Base-by-base conservation (phyloP, 2,797 vertebrate species). In the Orientallactaga sibirica region DNA sequence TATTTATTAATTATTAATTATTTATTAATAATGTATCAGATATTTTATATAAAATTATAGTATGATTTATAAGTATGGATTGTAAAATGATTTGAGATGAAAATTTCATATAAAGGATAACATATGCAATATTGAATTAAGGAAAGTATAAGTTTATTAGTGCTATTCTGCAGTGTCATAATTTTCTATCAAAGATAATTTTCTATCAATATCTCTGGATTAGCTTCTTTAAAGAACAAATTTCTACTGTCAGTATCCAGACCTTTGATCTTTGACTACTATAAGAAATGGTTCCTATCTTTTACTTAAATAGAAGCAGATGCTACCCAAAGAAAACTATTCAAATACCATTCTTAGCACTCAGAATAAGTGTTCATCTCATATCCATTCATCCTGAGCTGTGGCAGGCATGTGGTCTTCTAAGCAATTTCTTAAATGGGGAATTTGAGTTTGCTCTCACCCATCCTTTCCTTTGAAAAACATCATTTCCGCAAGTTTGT, bases 81-180 rank as follows among this genome's bases (percentile, higher is more conserved):
- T 86, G 55, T 33, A 75, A 41, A 93, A n/a, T 8, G 68, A 78
- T 71, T 86, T 61, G 64, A 61, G 88, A 58, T 8, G 71, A 92
- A 86, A 25, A 33, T 83, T 81, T 67, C 3, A 43, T 12, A 7
- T 62, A 58, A 90, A 61, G 27, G 24, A 37, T 62, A 10, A 85
- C 52, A 37, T 7, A 68, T 1, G 61, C 25, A 64, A 71, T 24
- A 27, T 33, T 19, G 61, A 67, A 75, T 5, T 74, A 86, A 55
- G 48, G 78, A 68, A 29, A 79, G 3, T 20, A 22, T 67, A 85
- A 29, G 64, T 68, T 48, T 15, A 64, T 16, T 8, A n/a, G 10
- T 79, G 20, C 22, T 61, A 8, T 73, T 71, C 2, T 70, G 0
- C 19, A 76, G 22, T 76, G 25, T 18, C 22, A 77, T 80, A 10